Conservation (phyloP, 1,140 invertebrate genomes). For the Agraylea sexmaculata region DNA sequence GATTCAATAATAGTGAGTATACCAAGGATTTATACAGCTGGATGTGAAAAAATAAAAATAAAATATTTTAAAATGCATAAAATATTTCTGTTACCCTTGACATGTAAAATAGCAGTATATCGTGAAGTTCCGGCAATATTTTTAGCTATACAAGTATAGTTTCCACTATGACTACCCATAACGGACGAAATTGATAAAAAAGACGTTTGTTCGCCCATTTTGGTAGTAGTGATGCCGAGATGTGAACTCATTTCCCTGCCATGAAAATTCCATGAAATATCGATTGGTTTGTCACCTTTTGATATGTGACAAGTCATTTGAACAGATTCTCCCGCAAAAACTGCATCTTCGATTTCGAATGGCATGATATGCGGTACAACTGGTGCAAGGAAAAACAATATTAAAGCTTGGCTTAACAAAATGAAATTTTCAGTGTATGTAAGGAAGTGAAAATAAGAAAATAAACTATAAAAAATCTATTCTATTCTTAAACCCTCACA, state of each 20-base stretch:
- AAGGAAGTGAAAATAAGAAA: conserved; percentile 12
- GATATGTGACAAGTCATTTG: conserved; percentile 56
- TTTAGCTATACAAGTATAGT: conserved; percentile 65
- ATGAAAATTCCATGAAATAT: conserved; percentile 46
- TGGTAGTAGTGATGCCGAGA: conserved; percentile 54
- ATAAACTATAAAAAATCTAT: conserved; percentile 19
- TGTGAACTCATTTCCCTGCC: conserved; percentile 48
- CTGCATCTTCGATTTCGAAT: conserved; percentile 53
- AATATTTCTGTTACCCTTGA: conserved; percentile 46
- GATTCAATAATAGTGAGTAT: neutral
- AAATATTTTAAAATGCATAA: conserved; percentile 14
- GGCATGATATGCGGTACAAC: conserved; percentile 53
- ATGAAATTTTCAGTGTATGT: neutral
- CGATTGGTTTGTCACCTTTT: conserved; percentile 55
- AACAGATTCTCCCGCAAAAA: conserved; percentile 57
- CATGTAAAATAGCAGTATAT: conserved; percentile 45
- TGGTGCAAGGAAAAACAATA: conserved; percentile 21
- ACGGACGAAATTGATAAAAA: conserved; percentile 64
- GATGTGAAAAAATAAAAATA: conserved; percentile 9
- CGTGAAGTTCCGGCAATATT: conserved; percentile 56
- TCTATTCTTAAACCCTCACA: conserved; percentile 11
- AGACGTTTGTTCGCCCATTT: conserved; percentile 65
- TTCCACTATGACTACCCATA: conserved; percentile 57
- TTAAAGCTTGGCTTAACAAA: conserved; percentile 6
- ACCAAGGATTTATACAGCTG: neutral